A percentile compares a stretch with the other conserved stretches of the same genome.
Evolutionary conservation across 2,888 invertebrate genomes (phyloP).

Genomic region (Digitonthophagus gazella): DNA sequence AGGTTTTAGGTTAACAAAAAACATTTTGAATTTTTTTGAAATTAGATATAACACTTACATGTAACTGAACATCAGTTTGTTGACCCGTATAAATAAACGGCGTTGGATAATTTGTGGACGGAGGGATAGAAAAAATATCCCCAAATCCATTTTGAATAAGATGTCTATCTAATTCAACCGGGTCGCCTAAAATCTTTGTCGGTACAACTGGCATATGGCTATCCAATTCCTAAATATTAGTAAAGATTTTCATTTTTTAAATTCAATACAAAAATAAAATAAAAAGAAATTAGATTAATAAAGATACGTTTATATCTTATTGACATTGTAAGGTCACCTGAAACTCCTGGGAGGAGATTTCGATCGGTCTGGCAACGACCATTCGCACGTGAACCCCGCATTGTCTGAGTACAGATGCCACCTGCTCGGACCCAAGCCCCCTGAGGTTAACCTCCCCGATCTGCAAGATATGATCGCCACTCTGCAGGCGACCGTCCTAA

Average conservation of each 20-base stretch:
- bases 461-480: slow-evolving; percentile 97
- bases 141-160: slow-evolving; percentile 63
- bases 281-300: not conserved
- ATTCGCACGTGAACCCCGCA: slow-evolving; percentile 85
- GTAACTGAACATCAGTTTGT: slow-evolving; percentile 54
- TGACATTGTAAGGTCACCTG: too few relatives aligned
- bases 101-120: slow-evolving; percentile 39
- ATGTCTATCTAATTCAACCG: slow-evolving; percentile 75
- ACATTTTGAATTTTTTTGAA: slow-evolving; percentile 43
- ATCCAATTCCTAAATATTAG: not conserved
- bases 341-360: slow-evolving; percentile 62
- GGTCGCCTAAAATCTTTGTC: slow-evolving; percentile 78
- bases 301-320: not conserved
- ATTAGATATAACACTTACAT: slow-evolving; percentile 47
- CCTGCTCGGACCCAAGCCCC: slow-evolving; percentile 95
- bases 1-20: slow-evolving; percentile 36
- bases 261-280: too few relatives aligned
- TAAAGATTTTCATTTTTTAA: not conserved
- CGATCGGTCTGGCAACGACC: slow-evolving; percentile 81
- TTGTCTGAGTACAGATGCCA: slow-evolving; percentile 85
- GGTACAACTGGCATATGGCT: slow-evolving; percentile 76
- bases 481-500: slow-evolving; percentile 91
- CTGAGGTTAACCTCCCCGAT: slow-evolving; percentile 92
- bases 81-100: slow-evolving; percentile 54
- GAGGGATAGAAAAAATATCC: slow-evolving; percentile 37